phyloP scores from a whole-genome alignment of 2,888 invertebrate species.

The Cataglyphis altisquamis region DNA sequence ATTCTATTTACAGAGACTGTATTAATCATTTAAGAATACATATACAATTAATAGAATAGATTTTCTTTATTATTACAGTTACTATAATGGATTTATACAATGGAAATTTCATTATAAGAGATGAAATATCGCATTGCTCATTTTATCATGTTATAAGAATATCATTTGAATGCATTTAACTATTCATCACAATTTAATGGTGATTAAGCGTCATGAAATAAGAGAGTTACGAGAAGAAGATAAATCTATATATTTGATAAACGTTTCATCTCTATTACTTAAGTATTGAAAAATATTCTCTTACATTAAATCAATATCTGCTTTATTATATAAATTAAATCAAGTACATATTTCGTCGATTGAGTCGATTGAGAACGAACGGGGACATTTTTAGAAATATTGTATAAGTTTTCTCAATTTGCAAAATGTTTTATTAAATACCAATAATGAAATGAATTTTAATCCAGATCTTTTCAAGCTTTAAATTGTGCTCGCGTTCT shows the following conservation, averaged over 20 bases:
- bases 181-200: conserved; percentile 68
- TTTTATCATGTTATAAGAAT: conserved; percentile 21
- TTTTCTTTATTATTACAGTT: background rate
- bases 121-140: conserved; percentile 33
- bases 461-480: background rate
- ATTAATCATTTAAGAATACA: background rate
- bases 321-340: background rate
- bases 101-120: background rate
- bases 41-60: background rate
- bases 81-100: background rate
- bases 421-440: background rate
- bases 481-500: background rate
- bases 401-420: background rate
- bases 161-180: conserved; percentile 66
- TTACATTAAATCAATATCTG: conserved; percentile 13
- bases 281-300: background rate
- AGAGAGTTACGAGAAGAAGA: conserved; percentile 62
- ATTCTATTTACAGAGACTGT: background rate
- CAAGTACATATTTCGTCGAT: background rate
- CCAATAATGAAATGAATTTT: background rate
- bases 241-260: conserved; percentile 3
- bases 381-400: background rate
- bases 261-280: background rate
- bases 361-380: background rate
- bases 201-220: conserved; percentile 57